These are phyloP conservation scores for Furcula furcula DNA, from an alignment of 2,888 invertebrate genomes.

Conservation along the genomic window DNA sequence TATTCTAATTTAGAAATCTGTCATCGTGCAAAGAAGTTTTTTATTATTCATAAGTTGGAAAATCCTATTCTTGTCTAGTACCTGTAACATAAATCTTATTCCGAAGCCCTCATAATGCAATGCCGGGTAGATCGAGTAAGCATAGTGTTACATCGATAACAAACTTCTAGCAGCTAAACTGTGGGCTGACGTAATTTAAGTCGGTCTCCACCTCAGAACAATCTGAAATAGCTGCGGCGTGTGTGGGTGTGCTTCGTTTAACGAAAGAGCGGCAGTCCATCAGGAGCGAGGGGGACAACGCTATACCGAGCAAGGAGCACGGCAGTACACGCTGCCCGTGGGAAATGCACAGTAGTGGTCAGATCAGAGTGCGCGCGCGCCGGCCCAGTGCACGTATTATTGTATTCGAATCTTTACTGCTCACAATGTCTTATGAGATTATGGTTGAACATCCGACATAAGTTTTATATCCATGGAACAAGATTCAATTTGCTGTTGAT, in stretches of 20 bases:
- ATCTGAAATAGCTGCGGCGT: slow-evolving; percentile 79
- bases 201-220: slow-evolving; percentile 69
- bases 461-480: slow-evolving; percentile 32
- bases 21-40: too few species aligned
- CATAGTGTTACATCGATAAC: slow-evolving; percentile 54
- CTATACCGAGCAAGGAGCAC: slow-evolving; percentile 55
- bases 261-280: slow-evolving; percentile 80
- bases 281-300: slow-evolving; percentile 60
- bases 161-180: slow-evolving; percentile 49
- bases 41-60: too few species aligned
- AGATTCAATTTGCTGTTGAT: slow-evolving; percentile 29
- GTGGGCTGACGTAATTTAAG: slow-evolving; percentile 77
- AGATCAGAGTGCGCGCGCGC: slow-evolving; percentile 80
- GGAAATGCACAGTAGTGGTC: slow-evolving; percentile 83
- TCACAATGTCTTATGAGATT: slow-evolving; percentile 56
- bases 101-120: not conserved
- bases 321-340: slow-evolving; percentile 70
- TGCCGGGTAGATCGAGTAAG: slow-evolving; percentile 31
- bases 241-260: slow-evolving; percentile 82
- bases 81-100: too few species aligned
- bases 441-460: slow-evolving; percentile 19
- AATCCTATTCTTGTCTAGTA: too few species aligned
- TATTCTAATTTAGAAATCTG: too few species aligned
- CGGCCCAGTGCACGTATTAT: slow-evolving; percentile 81
- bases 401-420: slow-evolving; percentile 67